phyloP scores from a whole-genome alignment of 2,888 invertebrate species.

The Parnassius smintheus region DNA sequence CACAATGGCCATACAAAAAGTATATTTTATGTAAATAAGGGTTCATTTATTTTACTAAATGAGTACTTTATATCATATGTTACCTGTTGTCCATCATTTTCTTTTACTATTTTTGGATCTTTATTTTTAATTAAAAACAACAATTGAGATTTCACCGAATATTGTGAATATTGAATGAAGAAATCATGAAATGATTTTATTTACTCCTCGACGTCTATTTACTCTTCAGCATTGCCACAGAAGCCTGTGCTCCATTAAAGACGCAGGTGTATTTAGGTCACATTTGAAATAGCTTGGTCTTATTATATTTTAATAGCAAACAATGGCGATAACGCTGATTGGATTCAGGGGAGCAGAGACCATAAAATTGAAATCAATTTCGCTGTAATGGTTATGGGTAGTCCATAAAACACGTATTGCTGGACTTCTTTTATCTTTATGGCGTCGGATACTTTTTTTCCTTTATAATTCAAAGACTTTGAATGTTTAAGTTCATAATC shows the following conservation, averaged over 20 bases:
- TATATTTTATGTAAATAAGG: no score
- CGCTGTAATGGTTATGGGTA: constrained; percentile 73
- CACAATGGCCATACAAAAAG: no score
- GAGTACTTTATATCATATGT: no score
- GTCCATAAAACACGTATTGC: constrained; percentile 59
- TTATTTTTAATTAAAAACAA: not conserved
- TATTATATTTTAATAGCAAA: constrained; percentile 74
- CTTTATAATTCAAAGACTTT: no score
- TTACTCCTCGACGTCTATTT: constrained; percentile 12
- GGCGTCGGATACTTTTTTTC: constrained; percentile 40
- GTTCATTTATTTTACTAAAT: no score
- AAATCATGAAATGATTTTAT: constrained; percentile 21
- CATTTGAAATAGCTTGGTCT: constrained; percentile 61
- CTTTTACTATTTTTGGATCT: not conserved
- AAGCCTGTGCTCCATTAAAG: constrained; percentile 16
- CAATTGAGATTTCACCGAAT: constrained; percentile 1
- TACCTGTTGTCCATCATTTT: not conserved
- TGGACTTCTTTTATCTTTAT: constrained; percentile 35
- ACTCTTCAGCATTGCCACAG: not conserved
- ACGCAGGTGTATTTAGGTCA: constrained; percentile 40
- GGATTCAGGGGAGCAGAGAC: constrained; percentile 78
- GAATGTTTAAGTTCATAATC: no score
- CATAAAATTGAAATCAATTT: constrained; percentile 81
- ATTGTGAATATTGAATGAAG: constrained; percentile 8
- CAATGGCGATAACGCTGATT: constrained; percentile 77